phyloP scores from a whole-genome alignment of 2,797 vertebrate genomes.

The Chiloscyllium punctatum region DNA sequence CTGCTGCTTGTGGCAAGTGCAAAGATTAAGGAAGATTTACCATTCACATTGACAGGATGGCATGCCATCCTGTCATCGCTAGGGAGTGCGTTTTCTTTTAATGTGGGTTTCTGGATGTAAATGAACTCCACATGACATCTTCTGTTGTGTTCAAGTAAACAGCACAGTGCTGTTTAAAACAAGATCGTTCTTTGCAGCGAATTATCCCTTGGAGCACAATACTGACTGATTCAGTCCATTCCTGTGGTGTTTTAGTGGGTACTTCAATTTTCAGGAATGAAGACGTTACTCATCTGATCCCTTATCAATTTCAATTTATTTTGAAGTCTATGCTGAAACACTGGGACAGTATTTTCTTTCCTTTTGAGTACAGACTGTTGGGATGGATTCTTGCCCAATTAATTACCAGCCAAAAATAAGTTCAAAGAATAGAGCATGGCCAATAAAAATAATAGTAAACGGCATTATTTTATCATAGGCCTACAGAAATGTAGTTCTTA shows the following conservation, averaged over 20 bases:
- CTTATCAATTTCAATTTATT: neutral
- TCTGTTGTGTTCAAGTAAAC: neutral
- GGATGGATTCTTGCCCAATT: constrained; percentile 13
- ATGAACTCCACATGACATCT: neutral
- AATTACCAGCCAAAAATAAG: constrained; percentile 27
- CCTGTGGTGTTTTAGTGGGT: neutral
- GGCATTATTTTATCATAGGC: constrained; percentile 20
- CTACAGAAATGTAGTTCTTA: constrained; percentile 18
- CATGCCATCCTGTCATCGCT: neutral
- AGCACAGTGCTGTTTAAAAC: neutral
- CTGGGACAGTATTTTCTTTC: neutral
- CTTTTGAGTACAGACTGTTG: neutral
- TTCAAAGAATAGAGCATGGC: neutral
- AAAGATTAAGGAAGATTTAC: neutral
- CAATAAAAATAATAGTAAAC: constrained; percentile 12
- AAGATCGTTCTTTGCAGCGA: neutral
- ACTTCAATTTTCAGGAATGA: neutral
- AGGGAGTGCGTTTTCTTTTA: neutral
- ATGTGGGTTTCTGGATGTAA: neutral
- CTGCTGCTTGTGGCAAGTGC: neutral
- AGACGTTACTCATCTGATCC: neutral
- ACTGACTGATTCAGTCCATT: neutral
- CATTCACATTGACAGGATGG: neutral
- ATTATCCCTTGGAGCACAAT: neutral
- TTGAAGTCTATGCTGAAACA: neutral